Evolutionary conservation across 92 coral and sea anemone genomes (phyloP).

Genomic region (Porites evermanni): DNA sequence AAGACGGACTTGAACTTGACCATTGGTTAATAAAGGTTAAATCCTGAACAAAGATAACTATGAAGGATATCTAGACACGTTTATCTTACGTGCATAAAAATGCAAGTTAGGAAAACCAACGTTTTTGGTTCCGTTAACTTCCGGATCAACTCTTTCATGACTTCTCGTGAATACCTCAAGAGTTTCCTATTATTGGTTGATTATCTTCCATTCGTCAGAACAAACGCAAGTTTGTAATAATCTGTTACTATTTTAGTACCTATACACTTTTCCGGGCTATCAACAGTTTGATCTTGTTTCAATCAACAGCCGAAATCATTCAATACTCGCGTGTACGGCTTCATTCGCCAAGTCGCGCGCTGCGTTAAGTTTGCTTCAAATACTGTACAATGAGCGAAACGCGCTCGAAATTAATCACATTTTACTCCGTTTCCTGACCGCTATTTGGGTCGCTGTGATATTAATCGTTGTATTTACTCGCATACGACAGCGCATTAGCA

Average conservation of each 20-base stretch:
- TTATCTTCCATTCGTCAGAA: constrained; percentile 12
- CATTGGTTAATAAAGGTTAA: background rate
- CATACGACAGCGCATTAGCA: background rate
- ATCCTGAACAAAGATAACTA: background rate
- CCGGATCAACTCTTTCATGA: constrained; percentile 6
- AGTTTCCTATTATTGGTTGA: constrained; percentile 36
- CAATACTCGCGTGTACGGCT: constrained; percentile 5
- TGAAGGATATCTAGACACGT: background rate
- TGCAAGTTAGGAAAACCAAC: background rate
- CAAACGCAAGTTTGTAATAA: constrained; percentile 40
- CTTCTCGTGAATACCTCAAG: background rate
- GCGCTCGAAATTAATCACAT: background rate
- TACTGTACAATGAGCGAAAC: background rate
- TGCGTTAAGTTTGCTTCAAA: background rate
- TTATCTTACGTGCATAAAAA: too few relatives aligned
- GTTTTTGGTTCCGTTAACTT: background rate
- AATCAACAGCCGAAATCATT: constrained; percentile 23
- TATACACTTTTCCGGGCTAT: constrained; percentile 30
- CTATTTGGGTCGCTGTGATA: background rate
- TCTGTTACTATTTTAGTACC: constrained; percentile 26
- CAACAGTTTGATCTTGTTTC: constrained; percentile 54
- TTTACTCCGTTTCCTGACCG: background rate
- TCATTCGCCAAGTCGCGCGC: background rate
- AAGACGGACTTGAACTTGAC: background rate
- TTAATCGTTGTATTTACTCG: background rate